Base-by-base conservation (phyloP, 2,888 invertebrate genomes). In the Congeria kusceri region DNA sequence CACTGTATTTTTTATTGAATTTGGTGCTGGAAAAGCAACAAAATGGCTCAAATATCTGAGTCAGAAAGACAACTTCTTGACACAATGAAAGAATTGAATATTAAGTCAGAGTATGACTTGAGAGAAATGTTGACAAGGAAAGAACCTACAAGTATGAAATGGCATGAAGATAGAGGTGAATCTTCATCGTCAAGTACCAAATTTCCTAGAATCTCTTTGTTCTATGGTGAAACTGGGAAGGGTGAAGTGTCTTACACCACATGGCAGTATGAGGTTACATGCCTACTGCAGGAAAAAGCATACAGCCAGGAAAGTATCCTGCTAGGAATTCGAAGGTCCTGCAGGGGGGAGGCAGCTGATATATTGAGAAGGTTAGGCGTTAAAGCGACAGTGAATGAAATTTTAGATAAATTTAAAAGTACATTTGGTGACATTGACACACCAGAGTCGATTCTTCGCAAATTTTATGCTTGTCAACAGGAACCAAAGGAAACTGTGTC, bases 191-290 rank as follows among this genome's bases (percentile, higher is more conserved):
- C 9, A 9, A 49, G 7, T 49, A 49, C 20, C 7, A 49, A 49
- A 13, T 66, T 25, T 27, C 58, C 68, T 15, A 44, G 53, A 28
- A 61, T 74, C 15, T 69, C 68, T 2, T 44, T 39, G 18, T 75
- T 69, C 47, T 75, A 57, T 58, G 75, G 69, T 20, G 75, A 75
- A 39, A 3, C 2, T 3, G 72, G 59, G 4, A 72, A 72, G 64
- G 58, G 65, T 46, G 72, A 72, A 23, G 59, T 72, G 13, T 29
- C 11, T 3, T 72, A 29, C 46, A 13, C 23, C 5, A 64, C 65
- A 32, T 73, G 66, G 73, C 46, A 23, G 9, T 73, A 73, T 53
- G 73, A 66, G 32, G 32, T 73, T 11, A 49, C 32, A 23, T 73
- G 73, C 32, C 18, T 66, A 3, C 25, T 57, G 3, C 9, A 46